phyloP scores from a whole-genome alignment of 2,797 vertebrate genomes.

The Arnoldichthys spilopterus region DNA sequence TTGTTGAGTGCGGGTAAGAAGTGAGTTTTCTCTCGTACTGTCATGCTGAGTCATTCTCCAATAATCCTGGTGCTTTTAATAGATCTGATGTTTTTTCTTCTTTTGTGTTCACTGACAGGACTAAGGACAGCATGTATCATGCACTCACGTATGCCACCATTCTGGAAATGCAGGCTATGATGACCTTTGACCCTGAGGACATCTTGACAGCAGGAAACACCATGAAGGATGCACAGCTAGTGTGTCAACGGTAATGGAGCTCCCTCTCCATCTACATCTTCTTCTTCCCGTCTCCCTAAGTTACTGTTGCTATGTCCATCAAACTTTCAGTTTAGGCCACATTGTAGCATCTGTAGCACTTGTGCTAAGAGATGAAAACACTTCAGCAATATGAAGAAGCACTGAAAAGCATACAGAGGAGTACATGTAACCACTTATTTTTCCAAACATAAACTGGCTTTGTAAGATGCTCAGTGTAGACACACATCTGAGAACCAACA shows the following conservation, averaged over 20 bases:
- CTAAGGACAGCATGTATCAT: conserved; percentile 98
- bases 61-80: conserved; percentile 51
- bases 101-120: conserved; percentile 75
- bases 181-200: conserved; percentile 96
- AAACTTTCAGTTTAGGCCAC: too few species aligned
- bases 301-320: too few species aligned
- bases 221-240: conserved; percentile 94
- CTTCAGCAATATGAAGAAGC: too few species aligned
- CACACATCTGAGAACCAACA: too few species aligned
- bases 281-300: background rate
- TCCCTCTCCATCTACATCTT: background rate
- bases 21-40: background rate
- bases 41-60: conserved; percentile 22
- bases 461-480: too few species aligned
- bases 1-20: background rate
- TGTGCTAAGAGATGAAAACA: too few species aligned
- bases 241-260: conserved; percentile 86
- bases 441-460: too few species aligned
- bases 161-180: conserved; percentile 98
- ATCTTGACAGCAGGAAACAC: conserved; percentile 90
- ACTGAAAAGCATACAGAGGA: too few species aligned
- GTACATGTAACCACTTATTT: too few species aligned
- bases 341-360: too few species aligned
- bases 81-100: conserved; percentile 34
- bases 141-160: conserved; percentile 95